Conservation (phyloP, 2,888 invertebrate species). For the Oscheius sp. region DNA sequence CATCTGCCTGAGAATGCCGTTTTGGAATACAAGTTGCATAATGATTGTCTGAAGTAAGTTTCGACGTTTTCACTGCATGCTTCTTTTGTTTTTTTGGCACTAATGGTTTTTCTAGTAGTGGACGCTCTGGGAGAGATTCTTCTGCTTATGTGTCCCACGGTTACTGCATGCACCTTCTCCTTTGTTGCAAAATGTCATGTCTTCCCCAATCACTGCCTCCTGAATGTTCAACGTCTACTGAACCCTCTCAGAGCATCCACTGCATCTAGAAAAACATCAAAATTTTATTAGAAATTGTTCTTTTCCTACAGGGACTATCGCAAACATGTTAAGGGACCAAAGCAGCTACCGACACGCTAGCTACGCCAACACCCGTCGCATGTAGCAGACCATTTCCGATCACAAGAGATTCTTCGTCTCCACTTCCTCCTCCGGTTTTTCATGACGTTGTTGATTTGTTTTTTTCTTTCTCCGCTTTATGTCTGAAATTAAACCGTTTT, state of each 20-base stretch:
- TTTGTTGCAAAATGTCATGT: background rate
- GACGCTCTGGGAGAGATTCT: constrained; percentile 5
- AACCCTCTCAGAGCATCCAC: constrained; percentile 21
- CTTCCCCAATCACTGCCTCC: background rate
- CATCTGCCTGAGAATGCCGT: constrained; percentile 91
- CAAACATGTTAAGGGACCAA: constrained; percentile 74
- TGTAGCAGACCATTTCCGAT: background rate
- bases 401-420: background rate
- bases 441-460: no score
- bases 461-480: no score
- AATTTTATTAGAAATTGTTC: background rate
- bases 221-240: background rate
- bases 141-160: background rate
- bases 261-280: background rate
- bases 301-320: constrained; percentile 26
- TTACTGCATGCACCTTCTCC: background rate
- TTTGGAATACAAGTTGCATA: constrained; percentile 86
- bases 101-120: constrained; percentile 14
- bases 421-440: no score
- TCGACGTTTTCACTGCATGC: constrained; percentile 1
- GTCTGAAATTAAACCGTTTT: no score
- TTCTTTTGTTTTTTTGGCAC: constrained; percentile 3
- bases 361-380: constrained; percentile 6
- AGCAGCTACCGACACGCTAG: constrained; percentile 76
- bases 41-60: constrained; percentile 82